Evolutionary conservation across 2,113 vertebrate genomes (phyloP), one percentile per base, ranked within the genome.

Genomic region (Buteo buteo): DNA sequence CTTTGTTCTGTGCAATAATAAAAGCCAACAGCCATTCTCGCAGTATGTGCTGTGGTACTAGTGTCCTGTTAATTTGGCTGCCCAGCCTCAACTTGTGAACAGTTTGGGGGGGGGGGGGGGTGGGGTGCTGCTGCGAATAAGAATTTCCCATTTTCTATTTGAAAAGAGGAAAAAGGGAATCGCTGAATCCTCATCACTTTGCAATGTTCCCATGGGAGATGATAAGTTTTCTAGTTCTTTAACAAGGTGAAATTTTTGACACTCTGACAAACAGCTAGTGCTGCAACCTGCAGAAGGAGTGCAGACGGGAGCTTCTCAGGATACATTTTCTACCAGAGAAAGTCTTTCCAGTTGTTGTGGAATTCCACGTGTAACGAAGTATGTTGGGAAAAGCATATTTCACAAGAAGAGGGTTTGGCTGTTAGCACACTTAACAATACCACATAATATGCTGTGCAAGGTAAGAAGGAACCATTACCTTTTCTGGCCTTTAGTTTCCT

Each of bases 401-500:
- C 64, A 31, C 29, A 20, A 6, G 58, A 80, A 69, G 19, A 83
- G 34, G 7, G 28, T 29, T 14, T 58, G 67, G 40, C 49, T 71
- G 32, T 18, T 52, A 58, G 45, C 62, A 59, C 21, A 3, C 26
- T 66, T 34, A 78, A 67, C 11, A 42, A 12, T 8, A n/a, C 6
- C 4, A 1, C 15, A 1, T 6, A 3, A 16, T 6, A 12, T 6
- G 11, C 70, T 50, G 36, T 31, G 49, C 9, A 50, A 74, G 61
- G 49, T 40, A 26, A 49, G 54, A 16, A 90, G 69, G 42, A 72
- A 40, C 22, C 5, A 0, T 98, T 97, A 98, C 98, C 97, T 98
- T 90, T 98, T 98, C 67, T 98, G 98, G 83, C 97, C 98, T 55
- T 98, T 98, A 45, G 98, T 94, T 59, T 99, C 99, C 81, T 98